Evolutionary conservation across 2,797 vertebrate genomes (phyloP), one percentile per base, ranked within the genome.

Genomic region (Semaprochilodus insignis): DNA sequence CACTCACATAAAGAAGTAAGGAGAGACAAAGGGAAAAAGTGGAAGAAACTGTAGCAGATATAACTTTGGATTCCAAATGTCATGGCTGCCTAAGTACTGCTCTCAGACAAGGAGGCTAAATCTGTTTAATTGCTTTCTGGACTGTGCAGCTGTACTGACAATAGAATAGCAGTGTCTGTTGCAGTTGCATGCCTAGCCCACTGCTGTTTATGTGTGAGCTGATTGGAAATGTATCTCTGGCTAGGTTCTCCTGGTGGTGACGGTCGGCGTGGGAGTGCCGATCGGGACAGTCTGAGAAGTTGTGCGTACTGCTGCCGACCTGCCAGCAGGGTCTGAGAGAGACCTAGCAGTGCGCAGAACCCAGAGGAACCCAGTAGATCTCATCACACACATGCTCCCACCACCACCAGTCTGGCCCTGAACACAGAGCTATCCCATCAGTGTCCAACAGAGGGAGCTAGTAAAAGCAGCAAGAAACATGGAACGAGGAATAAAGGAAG

Each of bases 241-340:
- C 55, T 86, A 97, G 96, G 95, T 80, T 94, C 95, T n/a, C 93
- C 87, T 48, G 93, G 93, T 1, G 94, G 94, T 67, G 96, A 94
- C 10, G 96, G 94, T 36, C 93, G 94, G 0, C 94, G 94, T 2
- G 94, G 94, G 51, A 94, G 92, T 81, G 62, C 92, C 0, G 94
- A 95, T 60, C 93, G 93, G 82, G 95, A 95, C 91, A 94, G 95
- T 80, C 89, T 96, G 86, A 90, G 93, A 78, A 95, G 94, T 92
- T 95, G 94, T 89, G 91, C 95, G 81, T 96, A 95, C 91, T 95
- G 95, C 91, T 95, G 95, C 91, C 91, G 95, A 88, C 95, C 95
- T 21, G 92, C 95, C 85, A 96, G 95, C 86, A 93, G 94, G 21
- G 94, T 95, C 90, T 96, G 91, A 95, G 87, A 83, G 80, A 85